phyloP scores from a whole-genome alignment of 2,888 invertebrate species.

The Abrostola tripartita region DNA sequence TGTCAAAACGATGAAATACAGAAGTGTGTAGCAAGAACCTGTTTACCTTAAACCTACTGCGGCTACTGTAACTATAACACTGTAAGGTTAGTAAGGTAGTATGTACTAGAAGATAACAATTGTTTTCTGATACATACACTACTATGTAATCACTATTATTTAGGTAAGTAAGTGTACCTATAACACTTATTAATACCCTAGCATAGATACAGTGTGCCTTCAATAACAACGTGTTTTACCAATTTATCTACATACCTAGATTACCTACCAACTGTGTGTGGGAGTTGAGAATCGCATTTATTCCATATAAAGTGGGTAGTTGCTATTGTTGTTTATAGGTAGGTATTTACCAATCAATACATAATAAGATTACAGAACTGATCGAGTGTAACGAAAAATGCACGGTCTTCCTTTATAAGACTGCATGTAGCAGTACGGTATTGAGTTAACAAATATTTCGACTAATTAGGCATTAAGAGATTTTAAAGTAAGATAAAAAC shows the following conservation, averaged over 20 bases:
- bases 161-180: not conserved
- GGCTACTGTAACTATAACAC: no score
- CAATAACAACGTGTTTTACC: constrained; percentile 1
- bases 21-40: no score
- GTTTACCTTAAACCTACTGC: no score
- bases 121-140: no score
- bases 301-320: constrained; percentile 45
- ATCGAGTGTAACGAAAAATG: constrained; percentile 60
- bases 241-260: constrained; percentile 21
- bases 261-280: constrained; percentile 20
- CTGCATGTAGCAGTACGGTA: constrained; percentile 8
- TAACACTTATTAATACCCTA: not conserved
- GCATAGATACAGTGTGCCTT: not conserved
- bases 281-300: constrained; percentile 45
- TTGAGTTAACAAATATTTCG: not conserved
- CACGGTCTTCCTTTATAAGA: constrained; percentile 47
- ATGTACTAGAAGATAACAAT: no score
- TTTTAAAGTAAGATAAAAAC: not conserved
- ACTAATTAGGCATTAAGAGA: no score
- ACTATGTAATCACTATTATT: no score
- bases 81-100: no score
- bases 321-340: constrained; percentile 33
- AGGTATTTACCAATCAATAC: constrained; percentile 30
- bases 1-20: no score
- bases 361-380: constrained; percentile 60